Percentiles rank a stretch among this genome's conserved stretches.
Conservation (phyloP, 2,113 vertebrate genomes). For the Pluvialis apricaria region DNA sequence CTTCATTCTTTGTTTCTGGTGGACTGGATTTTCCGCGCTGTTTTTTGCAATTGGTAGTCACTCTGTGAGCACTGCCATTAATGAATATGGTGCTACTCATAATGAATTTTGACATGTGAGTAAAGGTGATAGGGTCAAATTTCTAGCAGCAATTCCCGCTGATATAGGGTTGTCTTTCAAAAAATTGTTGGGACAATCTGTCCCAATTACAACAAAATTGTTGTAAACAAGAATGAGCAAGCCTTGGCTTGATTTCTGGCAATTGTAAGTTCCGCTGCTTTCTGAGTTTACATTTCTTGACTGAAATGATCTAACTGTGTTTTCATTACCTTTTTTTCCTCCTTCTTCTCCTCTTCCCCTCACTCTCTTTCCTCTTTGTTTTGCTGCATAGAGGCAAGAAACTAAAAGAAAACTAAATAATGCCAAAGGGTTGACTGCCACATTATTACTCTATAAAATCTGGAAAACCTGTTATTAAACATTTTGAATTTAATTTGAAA, state of each 20-base stretch:
- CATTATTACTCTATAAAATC: not conserved
- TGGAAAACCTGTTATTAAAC: not conserved
- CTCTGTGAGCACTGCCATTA: not conserved
- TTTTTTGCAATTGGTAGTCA: not conserved
- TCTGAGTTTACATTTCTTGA: not conserved
- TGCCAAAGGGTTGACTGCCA: not conserved
- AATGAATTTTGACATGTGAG: not conserved
- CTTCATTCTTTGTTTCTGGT: slow-evolving; percentile 29
- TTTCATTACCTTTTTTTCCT: not conserved
- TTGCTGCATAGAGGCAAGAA: not conserved
- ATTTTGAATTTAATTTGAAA: not conserved
- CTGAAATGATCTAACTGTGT: not conserved
- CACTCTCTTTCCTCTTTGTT: not conserved
- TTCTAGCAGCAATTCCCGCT: not conserved
- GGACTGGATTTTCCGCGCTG: not conserved
- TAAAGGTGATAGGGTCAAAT: not conserved
- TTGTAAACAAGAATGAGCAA: not conserved
- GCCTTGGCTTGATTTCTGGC: not conserved
- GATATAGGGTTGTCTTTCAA: not conserved
- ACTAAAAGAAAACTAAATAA: not conserved
- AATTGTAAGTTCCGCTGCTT: not conserved
- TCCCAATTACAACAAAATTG: not conserved
- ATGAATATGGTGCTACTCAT: not conserved
- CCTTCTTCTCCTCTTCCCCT: not conserved
- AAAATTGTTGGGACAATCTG: not conserved